A percentile compares a stretch with the other conserved stretches of the same genome.
These are phyloP conservation scores for Phalanger gymnotis DNA, from an alignment of 2,797 vertebrate species.

Conservation along the genomic window DNA sequence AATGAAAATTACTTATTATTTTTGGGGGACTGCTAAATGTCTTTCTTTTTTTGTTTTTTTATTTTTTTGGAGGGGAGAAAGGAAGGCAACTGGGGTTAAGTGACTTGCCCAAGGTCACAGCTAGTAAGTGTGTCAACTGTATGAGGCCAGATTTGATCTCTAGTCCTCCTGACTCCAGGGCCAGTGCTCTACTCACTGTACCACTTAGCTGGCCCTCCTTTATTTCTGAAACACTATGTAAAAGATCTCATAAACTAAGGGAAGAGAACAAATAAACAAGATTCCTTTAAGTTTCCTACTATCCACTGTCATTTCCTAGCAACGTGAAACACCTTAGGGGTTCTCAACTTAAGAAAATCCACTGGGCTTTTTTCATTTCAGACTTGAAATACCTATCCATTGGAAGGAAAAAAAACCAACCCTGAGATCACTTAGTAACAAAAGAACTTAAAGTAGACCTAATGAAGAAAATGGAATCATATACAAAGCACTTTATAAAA, in stretches of 20 bases:
- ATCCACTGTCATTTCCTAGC: constrained; percentile 37
- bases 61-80: too few species aligned
- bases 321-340: constrained; percentile 13
- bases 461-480: constrained; percentile 50
- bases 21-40: not conserved
- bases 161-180: too few species aligned
- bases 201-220: too few species aligned
- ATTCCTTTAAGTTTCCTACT: constrained; percentile 15
- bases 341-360: constrained; percentile 52
- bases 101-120: too few species aligned
- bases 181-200: too few species aligned
- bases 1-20: not conserved
- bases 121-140: too few species aligned
- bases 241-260: not conserved
- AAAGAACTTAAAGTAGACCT: constrained; percentile 59
- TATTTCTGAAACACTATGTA: not conserved
- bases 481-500: not conserved
- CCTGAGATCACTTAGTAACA: constrained; percentile 12
- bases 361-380: constrained; percentile 40
- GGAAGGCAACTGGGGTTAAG: too few species aligned
- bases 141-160: too few species aligned
- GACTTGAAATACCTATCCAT: constrained; percentile 44
- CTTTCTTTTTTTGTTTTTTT: too few species aligned
- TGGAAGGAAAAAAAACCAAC: constrained; percentile 50
- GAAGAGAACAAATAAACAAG: not conserved